Percentiles rank a stretch among this genome's conserved stretches.
phyloP scores from a whole-genome alignment of 2,113 vertebrate genomes.

The Erythrocebus patas region DNA sequence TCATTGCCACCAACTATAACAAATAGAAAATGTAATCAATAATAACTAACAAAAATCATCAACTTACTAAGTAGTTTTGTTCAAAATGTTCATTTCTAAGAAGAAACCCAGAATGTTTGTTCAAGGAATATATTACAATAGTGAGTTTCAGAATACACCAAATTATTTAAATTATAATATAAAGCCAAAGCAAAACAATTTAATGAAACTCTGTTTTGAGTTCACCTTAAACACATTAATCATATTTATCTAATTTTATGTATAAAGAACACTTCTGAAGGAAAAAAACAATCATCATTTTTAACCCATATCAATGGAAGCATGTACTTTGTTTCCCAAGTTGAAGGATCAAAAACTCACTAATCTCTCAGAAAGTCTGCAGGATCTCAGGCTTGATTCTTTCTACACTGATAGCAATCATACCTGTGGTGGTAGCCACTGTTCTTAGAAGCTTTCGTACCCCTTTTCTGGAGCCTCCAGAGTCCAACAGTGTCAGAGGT shows the following conservation, averaged over 20 bases:
- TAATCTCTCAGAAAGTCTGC: not conserved
- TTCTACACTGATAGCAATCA: not conserved
- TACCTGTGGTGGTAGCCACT: not conserved
- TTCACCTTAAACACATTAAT: not conserved
- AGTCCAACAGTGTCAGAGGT: not conserved
- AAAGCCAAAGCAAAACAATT: not conserved
- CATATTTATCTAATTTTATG: not conserved
- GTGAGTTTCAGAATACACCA: too few relatives aligned
- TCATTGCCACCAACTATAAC: not conserved
- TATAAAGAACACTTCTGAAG: not conserved
- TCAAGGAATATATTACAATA: not conserved
- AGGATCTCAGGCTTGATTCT: not conserved
- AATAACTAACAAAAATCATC: not conserved
- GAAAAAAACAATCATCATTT: not conserved
- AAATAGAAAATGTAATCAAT: not conserved
- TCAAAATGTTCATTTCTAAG: constrained; percentile 5
- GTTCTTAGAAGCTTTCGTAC: not conserved
- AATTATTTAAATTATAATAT: constrained; percentile 20
- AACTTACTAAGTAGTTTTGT: not conserved
- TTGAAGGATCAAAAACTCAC: not conserved
- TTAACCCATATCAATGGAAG: not conserved
- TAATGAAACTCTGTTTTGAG: not conserved
- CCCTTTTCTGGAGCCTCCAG: not conserved
- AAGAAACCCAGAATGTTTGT: not conserved
- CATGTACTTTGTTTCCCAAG: not conserved